Evolutionary conservation across 2,797 vertebrate genomes (phyloP).

Genomic region (Leptoclinus maculatus): DNA sequence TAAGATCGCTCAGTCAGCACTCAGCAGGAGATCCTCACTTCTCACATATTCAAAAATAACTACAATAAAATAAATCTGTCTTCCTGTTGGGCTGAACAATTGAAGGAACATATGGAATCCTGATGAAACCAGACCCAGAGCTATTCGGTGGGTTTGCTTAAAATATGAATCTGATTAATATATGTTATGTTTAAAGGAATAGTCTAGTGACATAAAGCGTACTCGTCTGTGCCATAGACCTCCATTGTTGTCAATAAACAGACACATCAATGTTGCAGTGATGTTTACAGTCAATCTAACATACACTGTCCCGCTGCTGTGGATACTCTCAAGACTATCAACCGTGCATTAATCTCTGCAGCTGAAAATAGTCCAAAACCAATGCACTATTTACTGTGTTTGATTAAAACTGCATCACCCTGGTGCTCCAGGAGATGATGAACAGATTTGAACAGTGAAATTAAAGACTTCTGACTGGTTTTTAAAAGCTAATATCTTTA

Average conservation of each 20-base stretch:
- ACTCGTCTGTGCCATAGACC: not conserved
- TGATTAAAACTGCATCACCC: not conserved
- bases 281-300: not conserved
- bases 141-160: not conserved
- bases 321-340: not conserved
- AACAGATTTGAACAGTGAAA: not conserved
- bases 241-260: not conserved
- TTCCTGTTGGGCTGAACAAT: not conserved
- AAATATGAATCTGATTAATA: not conserved
- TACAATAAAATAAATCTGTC: not conserved
- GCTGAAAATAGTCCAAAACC: not conserved
- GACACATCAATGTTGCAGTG: not conserved
- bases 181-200: not conserved
- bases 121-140: not conserved
- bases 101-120: not conserved
- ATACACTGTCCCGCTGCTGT: not conserved
- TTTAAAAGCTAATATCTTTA: not conserved
- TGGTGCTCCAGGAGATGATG: not conserved
- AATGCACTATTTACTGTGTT: not conserved
- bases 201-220: not conserved
- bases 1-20: conserved; percentile 47
- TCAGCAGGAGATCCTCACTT: conserved; percentile 42
- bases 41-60: conserved; percentile 51
- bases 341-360: not conserved
- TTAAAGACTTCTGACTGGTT: not conserved